Percentiles rank a stretch among this genome's conserved stretches.
phyloP scores from a whole-genome alignment of 92 coral and sea anemone genomes.

The Heteractis magnifica region DNA sequence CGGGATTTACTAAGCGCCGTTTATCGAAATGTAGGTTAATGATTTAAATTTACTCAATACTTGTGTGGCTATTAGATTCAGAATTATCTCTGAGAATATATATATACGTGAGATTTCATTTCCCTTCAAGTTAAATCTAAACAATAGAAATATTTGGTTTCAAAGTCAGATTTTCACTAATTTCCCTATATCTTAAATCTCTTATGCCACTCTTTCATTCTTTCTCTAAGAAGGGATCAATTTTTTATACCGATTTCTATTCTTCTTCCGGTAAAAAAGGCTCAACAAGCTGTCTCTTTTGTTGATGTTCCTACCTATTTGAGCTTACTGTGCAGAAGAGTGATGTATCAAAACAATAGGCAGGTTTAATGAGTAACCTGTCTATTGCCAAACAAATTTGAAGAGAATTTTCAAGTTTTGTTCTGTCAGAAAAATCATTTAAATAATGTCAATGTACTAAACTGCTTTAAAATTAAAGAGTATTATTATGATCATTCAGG shows the following conservation, averaged over 20 bases:
- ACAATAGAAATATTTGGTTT: background rate
- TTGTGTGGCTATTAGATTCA: background rate
- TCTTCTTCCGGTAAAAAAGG: background rate
- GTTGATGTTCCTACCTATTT: background rate
- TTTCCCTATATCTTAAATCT: background rate
- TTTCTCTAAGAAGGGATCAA: background rate
- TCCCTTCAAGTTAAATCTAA: background rate
- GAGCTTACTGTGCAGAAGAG: background rate
- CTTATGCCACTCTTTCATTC: background rate
- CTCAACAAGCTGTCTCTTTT: background rate
- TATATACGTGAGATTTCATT: constrained; percentile 4
- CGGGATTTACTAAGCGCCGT: background rate
- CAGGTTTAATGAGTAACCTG: background rate
- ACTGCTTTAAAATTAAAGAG: no score
- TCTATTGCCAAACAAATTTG: background rate
- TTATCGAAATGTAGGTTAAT: background rate
- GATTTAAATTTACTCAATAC: background rate
- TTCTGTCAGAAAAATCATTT: background rate
- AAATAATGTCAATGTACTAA: background rate
- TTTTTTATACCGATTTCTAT: background rate
- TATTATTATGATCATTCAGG: no score
- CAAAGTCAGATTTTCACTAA: background rate
- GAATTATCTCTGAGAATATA: background rate
- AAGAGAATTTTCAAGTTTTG: background rate
- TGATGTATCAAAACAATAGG: constrained; percentile 3